Conservation (phyloP, 2,888 invertebrate genomes). For the Helobdella robusta region DNA sequence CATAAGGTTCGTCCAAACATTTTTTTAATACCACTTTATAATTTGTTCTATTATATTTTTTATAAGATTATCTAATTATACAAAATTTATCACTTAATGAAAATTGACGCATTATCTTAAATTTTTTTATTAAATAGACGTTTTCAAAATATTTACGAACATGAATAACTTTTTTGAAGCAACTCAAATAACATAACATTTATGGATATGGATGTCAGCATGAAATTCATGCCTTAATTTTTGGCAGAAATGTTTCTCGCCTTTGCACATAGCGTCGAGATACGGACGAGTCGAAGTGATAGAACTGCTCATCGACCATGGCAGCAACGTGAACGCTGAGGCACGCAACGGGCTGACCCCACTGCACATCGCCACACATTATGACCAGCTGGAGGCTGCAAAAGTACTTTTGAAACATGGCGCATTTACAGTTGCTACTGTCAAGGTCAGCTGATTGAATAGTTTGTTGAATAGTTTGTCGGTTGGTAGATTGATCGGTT, state of each 20-base stretch:
- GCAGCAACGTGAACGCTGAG: slow-evolving; percentile 91
- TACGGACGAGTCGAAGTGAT: slow-evolving; percentile 85
- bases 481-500: too few relatives aligned
- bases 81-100: not conserved
- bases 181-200: too few relatives aligned
- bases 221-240: not conserved
- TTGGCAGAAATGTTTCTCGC: slow-evolving; percentile 74
- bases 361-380: slow-evolving; percentile 91
- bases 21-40: too few relatives aligned
- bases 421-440: slow-evolving; percentile 13
- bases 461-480: too few relatives aligned
- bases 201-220: too few relatives aligned
- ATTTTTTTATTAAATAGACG: not conserved
- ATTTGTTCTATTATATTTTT: too few relatives aligned
- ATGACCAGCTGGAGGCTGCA: slow-evolving; percentile 64
- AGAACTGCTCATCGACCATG: slow-evolving; percentile 79
- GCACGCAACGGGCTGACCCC: slow-evolving; percentile 87
- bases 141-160: too few relatives aligned
- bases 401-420: slow-evolving; percentile 13
- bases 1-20: too few relatives aligned
- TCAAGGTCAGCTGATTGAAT: too few relatives aligned
- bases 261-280: slow-evolving; percentile 92
- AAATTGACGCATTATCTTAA: not conserved
- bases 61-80: not conserved
- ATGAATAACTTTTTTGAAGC: too few relatives aligned